Conservation (phyloP, 2,888 invertebrate genomes). For the Acanthococcus lagerstroemiae region DNA sequence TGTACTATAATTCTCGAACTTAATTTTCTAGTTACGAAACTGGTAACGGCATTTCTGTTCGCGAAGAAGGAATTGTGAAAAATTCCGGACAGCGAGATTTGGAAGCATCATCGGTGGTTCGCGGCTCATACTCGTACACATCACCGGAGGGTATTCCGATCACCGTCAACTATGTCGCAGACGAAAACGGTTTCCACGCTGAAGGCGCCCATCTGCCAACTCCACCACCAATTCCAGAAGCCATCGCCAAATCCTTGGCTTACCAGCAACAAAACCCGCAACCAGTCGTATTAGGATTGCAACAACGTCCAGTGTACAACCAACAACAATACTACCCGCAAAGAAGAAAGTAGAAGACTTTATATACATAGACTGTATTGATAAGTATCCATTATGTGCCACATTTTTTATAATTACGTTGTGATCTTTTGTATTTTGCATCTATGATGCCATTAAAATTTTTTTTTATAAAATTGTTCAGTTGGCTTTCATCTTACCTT, state of each 20-base stretch:
- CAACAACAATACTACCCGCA: slow-evolving; percentile 7
- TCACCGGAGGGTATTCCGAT: slow-evolving; percentile 58
- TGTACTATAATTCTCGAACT: too few species aligned
- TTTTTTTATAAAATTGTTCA: too few species aligned
- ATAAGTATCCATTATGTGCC: too few species aligned
- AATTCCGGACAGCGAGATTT: slow-evolving; percentile 43
- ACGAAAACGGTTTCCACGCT: slow-evolving; percentile 68
- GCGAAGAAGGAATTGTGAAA: slow-evolving; percentile 61
- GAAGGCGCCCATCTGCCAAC: slow-evolving; percentile 67
- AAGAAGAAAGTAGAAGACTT: background rate
- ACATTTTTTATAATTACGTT: too few species aligned
- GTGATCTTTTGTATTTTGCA: too few species aligned
- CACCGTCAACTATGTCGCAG: slow-evolving; percentile 56
- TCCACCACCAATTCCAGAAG: slow-evolving; percentile 63
- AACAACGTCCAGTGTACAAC: background rate
- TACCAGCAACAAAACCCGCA: slow-evolving; percentile 40
- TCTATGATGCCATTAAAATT: too few species aligned
- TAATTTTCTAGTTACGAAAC: slow-evolving; percentile 55
- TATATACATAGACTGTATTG: too few species aligned
- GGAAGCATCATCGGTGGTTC: slow-evolving; percentile 37
- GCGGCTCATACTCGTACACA: slow-evolving; percentile 53
- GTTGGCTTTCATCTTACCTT: too few species aligned
- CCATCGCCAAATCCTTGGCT: slow-evolving; percentile 43
- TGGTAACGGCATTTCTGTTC: slow-evolving; percentile 60
- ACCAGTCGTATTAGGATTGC: slow-evolving; percentile 38